phyloP scores from a whole-genome alignment of 2,797 vertebrate genomes.

The Tapirus indicus region DNA sequence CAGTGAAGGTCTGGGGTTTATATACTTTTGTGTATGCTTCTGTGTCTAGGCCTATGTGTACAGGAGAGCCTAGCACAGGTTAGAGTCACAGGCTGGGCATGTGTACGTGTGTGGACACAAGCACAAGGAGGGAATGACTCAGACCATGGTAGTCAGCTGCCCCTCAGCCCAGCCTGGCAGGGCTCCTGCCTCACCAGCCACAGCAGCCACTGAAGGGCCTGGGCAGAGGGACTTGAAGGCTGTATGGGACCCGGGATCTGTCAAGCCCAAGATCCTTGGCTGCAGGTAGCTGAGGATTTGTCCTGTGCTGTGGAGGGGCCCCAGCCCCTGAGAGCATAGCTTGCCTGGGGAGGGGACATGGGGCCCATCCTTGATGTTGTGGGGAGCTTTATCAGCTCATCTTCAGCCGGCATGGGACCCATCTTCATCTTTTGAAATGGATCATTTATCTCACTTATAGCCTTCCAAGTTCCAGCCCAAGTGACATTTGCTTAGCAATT shows the following conservation, averaged over 20 bases:
- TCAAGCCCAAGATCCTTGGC: not conserved
- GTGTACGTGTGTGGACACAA: not conserved
- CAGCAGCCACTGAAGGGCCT: slow-evolving; percentile 57
- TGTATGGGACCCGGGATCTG: not conserved
- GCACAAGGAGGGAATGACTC: not conserved
- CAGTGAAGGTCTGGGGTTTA: not conserved
- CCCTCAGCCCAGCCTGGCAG: not conserved
- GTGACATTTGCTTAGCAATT: slow-evolving; percentile 81
- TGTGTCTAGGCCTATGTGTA: not conserved
- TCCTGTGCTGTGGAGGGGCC: not conserved
- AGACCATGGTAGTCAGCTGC: not conserved
- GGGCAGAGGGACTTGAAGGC: not conserved
- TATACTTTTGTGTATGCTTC: not conserved
- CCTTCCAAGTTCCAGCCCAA: slow-evolving; percentile 58
- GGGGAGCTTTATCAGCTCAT: not conserved
- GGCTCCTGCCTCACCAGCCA: not conserved
- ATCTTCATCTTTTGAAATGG: slow-evolving; percentile 53
- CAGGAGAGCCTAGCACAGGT: not conserved
- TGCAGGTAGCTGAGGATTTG: not conserved
- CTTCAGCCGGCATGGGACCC: not conserved
- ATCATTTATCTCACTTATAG: slow-evolving; percentile 68
- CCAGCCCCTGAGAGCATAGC: not conserved
- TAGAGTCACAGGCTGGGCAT: not conserved
- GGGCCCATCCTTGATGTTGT: not conserved
- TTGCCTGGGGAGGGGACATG: not conserved